Conservation (phyloP, 2,888 invertebrate species). For the Allygus modestus region DNA sequence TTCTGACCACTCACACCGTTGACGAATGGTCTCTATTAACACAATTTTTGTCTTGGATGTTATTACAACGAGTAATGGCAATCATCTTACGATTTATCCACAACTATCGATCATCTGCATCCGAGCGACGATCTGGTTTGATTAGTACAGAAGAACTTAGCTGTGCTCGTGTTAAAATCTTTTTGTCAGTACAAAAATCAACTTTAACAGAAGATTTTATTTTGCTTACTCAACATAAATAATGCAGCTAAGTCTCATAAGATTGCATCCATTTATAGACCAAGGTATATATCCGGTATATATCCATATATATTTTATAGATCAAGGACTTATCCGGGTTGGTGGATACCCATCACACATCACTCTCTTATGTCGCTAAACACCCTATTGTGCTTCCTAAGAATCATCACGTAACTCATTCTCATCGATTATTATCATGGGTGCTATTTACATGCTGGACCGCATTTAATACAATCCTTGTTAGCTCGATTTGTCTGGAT, state of each 20-base stretch:
- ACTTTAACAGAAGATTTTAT: not conserved
- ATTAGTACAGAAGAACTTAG: no score
- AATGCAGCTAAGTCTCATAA: not conserved
- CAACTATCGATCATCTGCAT: no score
- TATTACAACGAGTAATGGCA: no score
- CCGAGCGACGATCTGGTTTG: not conserved
- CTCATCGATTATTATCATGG: not conserved
- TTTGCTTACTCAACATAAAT: not conserved
- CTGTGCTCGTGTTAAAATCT: no score
- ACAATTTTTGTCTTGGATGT: no score
- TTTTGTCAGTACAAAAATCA: not conserved
- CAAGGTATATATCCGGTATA: no score
- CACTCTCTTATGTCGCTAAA: not conserved
- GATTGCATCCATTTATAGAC: conserved; percentile 5
- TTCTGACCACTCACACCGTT: not conserved
- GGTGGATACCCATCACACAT: not conserved
- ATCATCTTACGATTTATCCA: no score
- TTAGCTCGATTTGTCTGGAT: no score
- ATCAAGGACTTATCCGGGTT: not conserved
- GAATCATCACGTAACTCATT: not conserved
- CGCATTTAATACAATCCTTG: no score
- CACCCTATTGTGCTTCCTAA: not conserved
- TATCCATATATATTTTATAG: no score
- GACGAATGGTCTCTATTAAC: not conserved
- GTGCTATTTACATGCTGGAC: no score